Percentiles rank a stretch among this genome's conserved stretches.
Evolutionary conservation across 1,140 invertebrate species (phyloP).

Genomic region (Cydia splendana): DNA sequence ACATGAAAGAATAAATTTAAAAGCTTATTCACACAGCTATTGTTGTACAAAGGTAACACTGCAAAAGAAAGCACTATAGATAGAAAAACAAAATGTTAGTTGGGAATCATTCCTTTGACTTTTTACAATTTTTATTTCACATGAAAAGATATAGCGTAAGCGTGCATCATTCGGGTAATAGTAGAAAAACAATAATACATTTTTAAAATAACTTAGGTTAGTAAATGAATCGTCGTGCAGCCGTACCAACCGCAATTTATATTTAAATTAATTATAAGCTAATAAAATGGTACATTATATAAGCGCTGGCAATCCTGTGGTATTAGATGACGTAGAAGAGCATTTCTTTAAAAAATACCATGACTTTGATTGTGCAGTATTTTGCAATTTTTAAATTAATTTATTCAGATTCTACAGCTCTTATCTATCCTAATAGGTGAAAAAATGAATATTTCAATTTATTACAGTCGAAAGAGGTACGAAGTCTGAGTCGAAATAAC

Average conservation of each 20-base stretch:
- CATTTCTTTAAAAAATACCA: too few species aligned
- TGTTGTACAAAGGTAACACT: background rate
- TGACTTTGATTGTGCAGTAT: too few species aligned
- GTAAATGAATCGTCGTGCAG: background rate
- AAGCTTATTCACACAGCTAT: background rate
- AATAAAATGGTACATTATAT: background rate
- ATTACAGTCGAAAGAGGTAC: too few species aligned
- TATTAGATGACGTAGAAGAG: too few species aligned
- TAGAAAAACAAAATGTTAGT: background rate
- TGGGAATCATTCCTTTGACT: background rate
- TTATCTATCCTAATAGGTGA: background rate
- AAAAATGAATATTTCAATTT: too few species aligned
- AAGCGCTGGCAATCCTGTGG: background rate
- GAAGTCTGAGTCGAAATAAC: too few species aligned
- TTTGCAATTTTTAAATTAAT: too few species aligned
- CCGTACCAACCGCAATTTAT: conserved; percentile 19
- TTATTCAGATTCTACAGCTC: background rate
- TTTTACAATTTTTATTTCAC: too few species aligned
- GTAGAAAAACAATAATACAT: background rate
- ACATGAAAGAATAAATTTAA: background rate
- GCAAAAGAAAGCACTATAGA: background rate
- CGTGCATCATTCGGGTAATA: background rate
- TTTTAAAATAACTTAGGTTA: background rate
- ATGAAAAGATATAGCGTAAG: background rate
- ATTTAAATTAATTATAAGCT: conserved; percentile 9